A percentile compares a stretch with the other conserved stretches of the same genome.
Conservation (phyloP, 2,888 invertebrate genomes). For the Palloptera scutellata region DNA sequence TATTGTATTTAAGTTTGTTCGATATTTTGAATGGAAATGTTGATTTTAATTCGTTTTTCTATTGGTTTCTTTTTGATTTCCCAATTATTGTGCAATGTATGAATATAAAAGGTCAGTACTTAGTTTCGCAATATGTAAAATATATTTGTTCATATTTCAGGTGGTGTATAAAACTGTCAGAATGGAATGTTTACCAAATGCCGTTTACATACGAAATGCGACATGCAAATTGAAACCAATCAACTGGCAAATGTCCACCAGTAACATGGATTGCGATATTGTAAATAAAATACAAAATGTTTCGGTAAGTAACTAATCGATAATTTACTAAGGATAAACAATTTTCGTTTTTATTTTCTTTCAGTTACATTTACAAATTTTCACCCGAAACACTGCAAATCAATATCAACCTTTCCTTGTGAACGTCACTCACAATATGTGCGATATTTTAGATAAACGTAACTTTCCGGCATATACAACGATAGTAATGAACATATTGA, state of each 20-base stretch:
- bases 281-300: slow-evolving; percentile 14
- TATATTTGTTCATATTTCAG: too few relatives aligned
- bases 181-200: slow-evolving; percentile 25
- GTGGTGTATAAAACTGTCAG: slow-evolving; percentile 19
- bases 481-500: slow-evolving; percentile 9
- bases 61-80: too few relatives aligned
- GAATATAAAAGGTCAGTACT: too few relatives aligned
- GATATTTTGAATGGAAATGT: too few relatives aligned
- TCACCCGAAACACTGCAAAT: slow-evolving; percentile 22
- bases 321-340: not conserved
- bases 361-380: slow-evolving; percentile 24
- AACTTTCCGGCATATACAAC: slow-evolving; percentile 15
- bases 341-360: not conserved
- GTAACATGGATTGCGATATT: slow-evolving; percentile 29
- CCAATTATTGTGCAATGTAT: too few relatives aligned
- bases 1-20: too few relatives aligned
- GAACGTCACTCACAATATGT: slow-evolving; percentile 28
- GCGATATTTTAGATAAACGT: slow-evolving; percentile 24
- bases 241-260: slow-evolving; percentile 14
- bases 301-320: slow-evolving; percentile 13
- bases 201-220: slow-evolving; percentile 17
- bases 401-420: slow-evolving; percentile 31
- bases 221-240: slow-evolving; percentile 20
- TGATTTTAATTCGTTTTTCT: too few relatives aligned
- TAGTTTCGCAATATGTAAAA: too few relatives aligned